A percentile compares a stretch with the other conserved stretches of the same genome.
Evolutionary conservation across 2,113 vertebrate genomes (phyloP).

Genomic region (Siniperca knerii): DNA sequence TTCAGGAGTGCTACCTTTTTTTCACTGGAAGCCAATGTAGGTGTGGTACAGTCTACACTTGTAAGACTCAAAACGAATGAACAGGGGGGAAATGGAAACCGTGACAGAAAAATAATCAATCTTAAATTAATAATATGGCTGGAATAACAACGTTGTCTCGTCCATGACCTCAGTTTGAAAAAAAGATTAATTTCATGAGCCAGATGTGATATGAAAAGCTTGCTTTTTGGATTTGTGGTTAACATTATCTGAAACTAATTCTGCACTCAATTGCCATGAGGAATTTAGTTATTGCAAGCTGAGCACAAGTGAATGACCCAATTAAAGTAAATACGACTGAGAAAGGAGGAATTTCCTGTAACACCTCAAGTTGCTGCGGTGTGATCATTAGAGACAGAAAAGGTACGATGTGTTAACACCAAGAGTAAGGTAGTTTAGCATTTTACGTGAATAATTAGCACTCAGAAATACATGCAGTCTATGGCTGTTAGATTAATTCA

Average conservation of each 20-base stretch:
- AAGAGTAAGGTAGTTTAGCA: neutral
- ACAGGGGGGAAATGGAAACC: neutral
- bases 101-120: constrained; percentile 5
- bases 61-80: neutral
- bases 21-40: constrained; percentile 3
- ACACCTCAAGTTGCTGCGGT: constrained; percentile 20
- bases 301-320: constrained; percentile 36
- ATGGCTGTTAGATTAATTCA: constrained; percentile 9
- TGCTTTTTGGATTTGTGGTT: constrained; percentile 21
- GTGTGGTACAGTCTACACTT: neutral
- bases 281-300: constrained; percentile 15
- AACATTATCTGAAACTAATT: constrained; percentile 13
- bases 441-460: constrained; percentile 19
- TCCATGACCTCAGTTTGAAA: constrained; percentile 2
- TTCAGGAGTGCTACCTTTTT: neutral
- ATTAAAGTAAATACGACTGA: constrained; percentile 30
- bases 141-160: neutral
- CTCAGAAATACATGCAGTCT: neutral
- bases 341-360: neutral
- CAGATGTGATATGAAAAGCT: constrained; percentile 9
- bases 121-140: neutral
- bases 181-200: constrained; percentile 7
- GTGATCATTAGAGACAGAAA: constrained; percentile 18
- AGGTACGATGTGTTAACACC: neutral
- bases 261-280: neutral